phyloP scores from a whole-genome alignment of 2,888 invertebrate species.

The Epirrita christyi region DNA sequence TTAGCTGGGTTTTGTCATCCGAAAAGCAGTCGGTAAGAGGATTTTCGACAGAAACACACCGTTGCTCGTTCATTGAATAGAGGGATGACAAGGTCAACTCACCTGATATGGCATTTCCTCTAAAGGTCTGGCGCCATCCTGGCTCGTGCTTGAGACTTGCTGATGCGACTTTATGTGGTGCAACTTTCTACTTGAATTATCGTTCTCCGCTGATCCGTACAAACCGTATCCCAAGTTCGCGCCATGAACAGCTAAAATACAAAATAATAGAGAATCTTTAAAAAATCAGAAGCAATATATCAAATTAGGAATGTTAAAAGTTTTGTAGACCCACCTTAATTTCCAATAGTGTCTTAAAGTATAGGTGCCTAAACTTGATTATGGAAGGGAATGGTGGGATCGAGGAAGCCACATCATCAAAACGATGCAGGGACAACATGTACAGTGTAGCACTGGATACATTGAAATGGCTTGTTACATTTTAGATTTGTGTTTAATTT shows the following conservation, averaged over 20 bases:
- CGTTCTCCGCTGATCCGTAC: slow-evolving; percentile 77
- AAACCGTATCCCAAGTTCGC: slow-evolving; percentile 85
- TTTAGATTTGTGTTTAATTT: slow-evolving; percentile 28
- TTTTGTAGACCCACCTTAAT: slow-evolving; percentile 26
- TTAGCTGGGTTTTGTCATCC: too few relatives aligned
- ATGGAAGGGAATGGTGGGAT: slow-evolving; percentile 57
- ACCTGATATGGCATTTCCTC: slow-evolving; percentile 87
- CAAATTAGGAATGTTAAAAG: not conserved
- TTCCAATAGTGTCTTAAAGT: slow-evolving; percentile 4
- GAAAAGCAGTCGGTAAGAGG: too few relatives aligned
- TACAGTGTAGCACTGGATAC: slow-evolving; percentile 52
- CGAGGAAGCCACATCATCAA: slow-evolving; percentile 69
- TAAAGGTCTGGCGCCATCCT: slow-evolving; percentile 67
- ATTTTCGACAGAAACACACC: too few relatives aligned
- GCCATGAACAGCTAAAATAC: slow-evolving; percentile 80
- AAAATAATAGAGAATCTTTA: slow-evolving; percentile 25
- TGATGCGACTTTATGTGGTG: slow-evolving; percentile 79
- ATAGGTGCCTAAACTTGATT: slow-evolving; percentile 33
- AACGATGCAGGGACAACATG: slow-evolving; percentile 68
- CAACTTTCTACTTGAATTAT: slow-evolving; percentile 71
- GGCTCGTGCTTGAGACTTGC: slow-evolving; percentile 75
- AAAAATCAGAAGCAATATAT: slow-evolving; percentile 9
- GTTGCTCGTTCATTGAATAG: too few relatives aligned
- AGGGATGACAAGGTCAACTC: not conserved
- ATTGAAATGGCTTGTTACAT: slow-evolving; percentile 32